Evolutionary conservation across 2,797 vertebrate species (phyloP).

Genomic region (Coendou prehensilis): DNA sequence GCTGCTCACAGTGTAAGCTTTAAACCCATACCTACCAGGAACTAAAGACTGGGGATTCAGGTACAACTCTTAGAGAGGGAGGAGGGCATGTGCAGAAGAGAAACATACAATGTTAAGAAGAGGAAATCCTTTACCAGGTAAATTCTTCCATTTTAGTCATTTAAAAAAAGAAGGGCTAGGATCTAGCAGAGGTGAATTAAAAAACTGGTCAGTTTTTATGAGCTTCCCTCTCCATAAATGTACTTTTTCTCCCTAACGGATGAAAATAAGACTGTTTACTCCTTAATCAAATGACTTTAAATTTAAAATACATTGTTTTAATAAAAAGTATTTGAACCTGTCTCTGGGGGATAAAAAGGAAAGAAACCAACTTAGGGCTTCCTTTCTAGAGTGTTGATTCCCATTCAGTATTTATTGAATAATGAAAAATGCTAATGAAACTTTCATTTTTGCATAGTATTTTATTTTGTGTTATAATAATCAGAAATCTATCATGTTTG

Average conservation of each 20-base stretch:
- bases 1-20: not conserved
- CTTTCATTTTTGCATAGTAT: not conserved
- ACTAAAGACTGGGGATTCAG: not conserved
- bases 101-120: not conserved
- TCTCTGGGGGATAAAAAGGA: not conserved
- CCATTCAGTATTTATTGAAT: not conserved
- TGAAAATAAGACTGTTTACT: slow-evolving; percentile 44
- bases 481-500: slow-evolving; percentile 17
- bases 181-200: not conserved
- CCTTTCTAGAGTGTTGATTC: slow-evolving; percentile 1
- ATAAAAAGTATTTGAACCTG: not conserved
- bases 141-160: not conserved
- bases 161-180: not conserved
- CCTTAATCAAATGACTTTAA: slow-evolving; percentile 30
- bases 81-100: not conserved
- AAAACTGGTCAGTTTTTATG: not conserved
- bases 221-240: not conserved
- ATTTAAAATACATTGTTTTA: slow-evolving; percentile 15
- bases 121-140: not conserved
- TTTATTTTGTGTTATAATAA: slow-evolving; percentile 23
- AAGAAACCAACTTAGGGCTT: not conserved
- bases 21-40: not conserved
- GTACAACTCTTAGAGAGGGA: not conserved
- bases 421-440: slow-evolving; percentile 14
- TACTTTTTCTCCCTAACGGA: not conserved